phyloP scores from a whole-genome alignment of 2,797 vertebrate genomes.

The Emydoidea blandingii region DNA sequence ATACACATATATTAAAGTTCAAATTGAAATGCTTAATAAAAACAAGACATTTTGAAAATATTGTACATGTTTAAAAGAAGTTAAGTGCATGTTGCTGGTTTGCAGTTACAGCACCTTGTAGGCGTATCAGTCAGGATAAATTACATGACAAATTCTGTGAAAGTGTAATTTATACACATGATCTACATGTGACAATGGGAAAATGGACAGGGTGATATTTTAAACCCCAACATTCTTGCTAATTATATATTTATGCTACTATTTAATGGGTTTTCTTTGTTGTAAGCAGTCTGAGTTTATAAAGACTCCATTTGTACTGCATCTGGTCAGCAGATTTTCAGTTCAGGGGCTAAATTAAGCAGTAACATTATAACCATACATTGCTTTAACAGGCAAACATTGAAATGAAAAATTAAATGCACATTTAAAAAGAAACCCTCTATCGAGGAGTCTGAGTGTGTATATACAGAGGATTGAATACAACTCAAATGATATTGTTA shows the following conservation, averaged over 20 bases:
- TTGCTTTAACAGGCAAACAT: conserved; percentile 25
- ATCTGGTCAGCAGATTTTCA: conserved; percentile 81
- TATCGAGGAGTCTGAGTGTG: not conserved
- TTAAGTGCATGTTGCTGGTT: not conserved
- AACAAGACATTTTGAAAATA: not conserved
- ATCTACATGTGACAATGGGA: not conserved
- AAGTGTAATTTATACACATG: not conserved
- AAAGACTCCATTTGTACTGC: conserved; percentile 45
- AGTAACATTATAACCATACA: conserved; percentile 58
- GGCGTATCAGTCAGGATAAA: conserved; percentile 1
- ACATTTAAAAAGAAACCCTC: not conserved
- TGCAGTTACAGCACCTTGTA: not conserved
- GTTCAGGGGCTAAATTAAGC: conserved; percentile 23
- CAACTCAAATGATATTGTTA: not conserved
- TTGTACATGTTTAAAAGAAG: not conserved
- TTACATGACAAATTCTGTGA: not conserved
- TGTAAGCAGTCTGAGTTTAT: conserved; percentile 3
- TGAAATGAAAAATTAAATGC: conserved; percentile 54
- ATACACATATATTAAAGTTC: not conserved
- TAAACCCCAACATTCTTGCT: not conserved
- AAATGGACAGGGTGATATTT: not conserved
- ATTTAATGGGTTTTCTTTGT: conserved; percentile 1
- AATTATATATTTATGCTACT: conserved; percentile 4
- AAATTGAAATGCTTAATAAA: not conserved
- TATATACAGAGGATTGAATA: not conserved